These are phyloP conservation scores for Hemaris fuciformis DNA, from an alignment of 2,888 invertebrate species.

Conservation along the genomic window DNA sequence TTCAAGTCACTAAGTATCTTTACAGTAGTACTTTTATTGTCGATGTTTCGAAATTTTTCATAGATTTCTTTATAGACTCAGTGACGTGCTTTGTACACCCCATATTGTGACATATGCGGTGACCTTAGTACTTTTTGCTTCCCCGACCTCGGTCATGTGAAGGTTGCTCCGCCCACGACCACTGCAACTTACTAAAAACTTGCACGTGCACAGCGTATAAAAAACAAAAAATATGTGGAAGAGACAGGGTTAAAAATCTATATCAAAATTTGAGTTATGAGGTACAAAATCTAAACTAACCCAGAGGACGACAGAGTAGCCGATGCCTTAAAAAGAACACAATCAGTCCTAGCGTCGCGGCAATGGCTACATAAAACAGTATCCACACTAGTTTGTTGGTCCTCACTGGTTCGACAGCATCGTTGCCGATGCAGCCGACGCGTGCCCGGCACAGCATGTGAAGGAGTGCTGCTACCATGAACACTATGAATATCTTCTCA, in stretches of 20 bases:
- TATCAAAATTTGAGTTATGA: background rate
- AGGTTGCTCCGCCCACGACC: background rate
- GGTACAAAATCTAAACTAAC: constrained; percentile 75
- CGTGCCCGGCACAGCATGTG: constrained; percentile 86
- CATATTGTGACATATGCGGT: background rate
- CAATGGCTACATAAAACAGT: constrained; percentile 88
- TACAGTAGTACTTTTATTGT: too few species aligned
- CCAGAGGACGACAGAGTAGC: constrained; percentile 92
- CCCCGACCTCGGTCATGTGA: background rate
- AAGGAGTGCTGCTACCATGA: constrained; percentile 91
- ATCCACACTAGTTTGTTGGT: constrained; percentile 85
- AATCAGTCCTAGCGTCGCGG: constrained; percentile 90
- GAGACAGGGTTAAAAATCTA: too few species aligned
- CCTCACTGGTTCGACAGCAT: constrained; percentile 76
- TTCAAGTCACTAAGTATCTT: too few species aligned
- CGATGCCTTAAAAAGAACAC: constrained; percentile 95
- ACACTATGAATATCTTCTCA: constrained; percentile 94
- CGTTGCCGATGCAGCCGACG: constrained; percentile 67
- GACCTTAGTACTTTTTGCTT: background rate
- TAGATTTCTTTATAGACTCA: background rate
- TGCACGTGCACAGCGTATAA: background rate
- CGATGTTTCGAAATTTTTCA: too few species aligned
- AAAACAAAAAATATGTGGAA: background rate
- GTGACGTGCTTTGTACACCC: background rate
- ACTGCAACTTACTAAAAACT: background rate